These are phyloP conservation scores for Armadillidium nasatum DNA, from an alignment of 1,140 invertebrate species.

Conservation along the genomic window DNA sequence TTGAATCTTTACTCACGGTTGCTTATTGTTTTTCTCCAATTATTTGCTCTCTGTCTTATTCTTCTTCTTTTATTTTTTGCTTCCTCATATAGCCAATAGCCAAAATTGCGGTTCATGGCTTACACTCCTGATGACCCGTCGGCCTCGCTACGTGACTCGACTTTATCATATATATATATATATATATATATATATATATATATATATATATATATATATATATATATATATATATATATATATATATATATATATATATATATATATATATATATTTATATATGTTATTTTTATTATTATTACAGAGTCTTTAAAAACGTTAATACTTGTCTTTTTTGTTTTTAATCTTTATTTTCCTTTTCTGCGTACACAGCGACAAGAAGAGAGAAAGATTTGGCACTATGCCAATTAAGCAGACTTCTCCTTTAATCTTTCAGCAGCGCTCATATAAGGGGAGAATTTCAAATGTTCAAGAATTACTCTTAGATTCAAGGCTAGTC, in stretches of 20 bases:
- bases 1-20: constrained; percentile 8
- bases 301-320: no score
- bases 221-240: no score
- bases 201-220: no score
- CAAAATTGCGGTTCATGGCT: constrained; percentile 8
- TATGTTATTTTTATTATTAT: no score
- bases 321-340: no score
- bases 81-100: constrained; percentile 1
- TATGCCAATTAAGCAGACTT: background rate
- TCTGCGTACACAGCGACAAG: background rate
- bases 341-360: no score
- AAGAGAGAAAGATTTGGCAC: constrained; percentile 2
- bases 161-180: background rate
- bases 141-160: background rate
- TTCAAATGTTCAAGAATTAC: constrained; percentile 6
- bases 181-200: no score
- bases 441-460: constrained; percentile 11
- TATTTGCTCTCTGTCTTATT: background rate
- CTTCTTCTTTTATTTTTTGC: background rate
- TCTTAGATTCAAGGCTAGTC: constrained; percentile 4
- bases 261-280: no score
- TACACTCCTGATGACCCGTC: constrained; percentile 8
- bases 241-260: no score
- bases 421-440: constrained; percentile 2
- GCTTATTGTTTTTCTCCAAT: constrained; percentile 8